These are phyloP conservation scores for Amphiura filiformis DNA, from an alignment of 35 echinoderm and acorn worm species.

Conservation along the genomic window DNA sequence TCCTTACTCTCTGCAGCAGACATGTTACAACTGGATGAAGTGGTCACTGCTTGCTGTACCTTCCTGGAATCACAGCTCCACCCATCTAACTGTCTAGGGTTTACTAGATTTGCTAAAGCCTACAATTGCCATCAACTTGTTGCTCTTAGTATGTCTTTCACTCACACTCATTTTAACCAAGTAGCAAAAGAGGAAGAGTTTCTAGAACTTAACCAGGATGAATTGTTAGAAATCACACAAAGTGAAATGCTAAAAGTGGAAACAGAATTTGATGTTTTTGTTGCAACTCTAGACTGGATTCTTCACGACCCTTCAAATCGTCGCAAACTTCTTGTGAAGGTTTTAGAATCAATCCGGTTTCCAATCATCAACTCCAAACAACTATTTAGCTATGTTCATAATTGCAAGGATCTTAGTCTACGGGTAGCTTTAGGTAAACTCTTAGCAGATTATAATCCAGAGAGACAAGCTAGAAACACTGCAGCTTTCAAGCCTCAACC, in stretches of 20 bases:
- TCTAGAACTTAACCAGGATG: slow-evolving; percentile 29
- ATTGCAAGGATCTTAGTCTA: slow-evolving; percentile 76
- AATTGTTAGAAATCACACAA: slow-evolving; percentile 39
- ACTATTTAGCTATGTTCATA: slow-evolving; percentile 67
- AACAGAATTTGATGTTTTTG: slow-evolving; percentile 89
- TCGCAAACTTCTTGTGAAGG: slow-evolving; percentile 56
- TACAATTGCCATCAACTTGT: slow-evolving; percentile 60
- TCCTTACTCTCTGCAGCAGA: slow-evolving; percentile 82
- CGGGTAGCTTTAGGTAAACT: slow-evolving; percentile 68
- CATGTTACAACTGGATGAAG: slow-evolving; percentile 78
- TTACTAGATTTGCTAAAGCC: slow-evolving; percentile 57
- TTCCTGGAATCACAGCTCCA: slow-evolving; percentile 82
- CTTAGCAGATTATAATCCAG: slow-evolving; percentile 74
- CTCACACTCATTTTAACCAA: slow-evolving; percentile 55
- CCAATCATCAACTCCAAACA: slow-evolving; percentile 67
- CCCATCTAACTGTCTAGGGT: slow-evolving; percentile 85
- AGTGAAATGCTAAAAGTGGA: slow-evolving; percentile 83
- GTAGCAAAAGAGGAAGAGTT: slow-evolving; percentile 79
- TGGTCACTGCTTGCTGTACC: slow-evolving; percentile 61
- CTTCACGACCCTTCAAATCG: slow-evolving; percentile 57
- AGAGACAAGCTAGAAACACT: slow-evolving; percentile 11
- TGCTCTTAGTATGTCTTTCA: slow-evolving; percentile 28
- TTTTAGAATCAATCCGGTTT: slow-evolving; percentile 74
- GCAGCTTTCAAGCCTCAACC: not conserved
- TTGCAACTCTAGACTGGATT: slow-evolving; percentile 77